Evolutionary conservation across 92 coral and sea anemone genomes (phyloP), one percentile per base, ranked within the genome.

Genomic region (Siderastrea radians): DNA sequence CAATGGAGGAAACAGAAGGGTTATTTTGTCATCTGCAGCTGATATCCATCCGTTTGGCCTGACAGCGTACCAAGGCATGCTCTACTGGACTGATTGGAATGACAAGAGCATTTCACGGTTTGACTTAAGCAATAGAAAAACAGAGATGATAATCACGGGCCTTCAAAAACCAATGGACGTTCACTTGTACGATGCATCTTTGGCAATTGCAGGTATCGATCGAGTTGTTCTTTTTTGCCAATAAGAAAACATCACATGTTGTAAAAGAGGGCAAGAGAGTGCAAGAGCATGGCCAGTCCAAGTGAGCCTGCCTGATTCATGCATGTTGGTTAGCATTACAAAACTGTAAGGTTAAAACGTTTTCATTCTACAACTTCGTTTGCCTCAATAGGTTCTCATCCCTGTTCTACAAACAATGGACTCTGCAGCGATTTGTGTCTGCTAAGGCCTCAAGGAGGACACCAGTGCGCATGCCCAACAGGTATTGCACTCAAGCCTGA

Each of bases 11-110:
- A 73, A 73, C 68, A 58, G 82, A 49, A 16, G 94, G 65, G 48
- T 68, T 47, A 60, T 89, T 43, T 6, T 93, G 16, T 70, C 68
- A 62, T 64, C 49, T 9, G 58, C 86, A 44, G 70, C 74, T 6
- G 66, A 71, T 5, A 72, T 88, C 16, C 92, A 91, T 61, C 94
- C 96, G 0, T 87, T 79, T 87, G 91, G 87, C 10, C 76, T 87
- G 47, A 70, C 61, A 4, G 12, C 73, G 68, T 72, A 60, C 57
- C 67, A 77, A 26, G 26, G 80, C n/a, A 52, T 71, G 52, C 72
- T 87, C 10, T 16, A 70, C 72, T 87, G 86, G 91, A 87, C 74
- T 17, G 74, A 80, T 38, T 87, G 91, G 91, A 59, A 44, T 15
- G 58, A 7, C 43, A 60, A 3, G 45, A 77, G 68, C 46, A 48